phyloP scores from a whole-genome alignment of 2,797 vertebrate genomes.

The Xiphorhynchus erythropygius region DNA sequence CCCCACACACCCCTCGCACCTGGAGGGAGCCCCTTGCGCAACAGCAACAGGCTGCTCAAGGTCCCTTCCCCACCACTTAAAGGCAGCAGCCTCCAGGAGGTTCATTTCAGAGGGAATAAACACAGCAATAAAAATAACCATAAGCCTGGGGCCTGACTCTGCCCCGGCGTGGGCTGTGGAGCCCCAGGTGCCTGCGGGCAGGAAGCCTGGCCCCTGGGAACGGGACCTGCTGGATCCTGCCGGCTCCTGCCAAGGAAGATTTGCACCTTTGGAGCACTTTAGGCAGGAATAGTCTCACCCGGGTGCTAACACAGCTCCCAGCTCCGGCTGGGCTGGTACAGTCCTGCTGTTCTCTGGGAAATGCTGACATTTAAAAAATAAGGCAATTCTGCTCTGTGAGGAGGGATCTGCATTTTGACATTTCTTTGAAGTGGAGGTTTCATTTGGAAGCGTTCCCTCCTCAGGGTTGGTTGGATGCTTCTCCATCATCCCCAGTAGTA shows the following conservation, averaged over 20 bases:
- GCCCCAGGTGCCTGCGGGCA: not conserved
- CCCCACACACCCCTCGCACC: not conserved
- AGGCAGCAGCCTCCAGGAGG: conserved; percentile 18
- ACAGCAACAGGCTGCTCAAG: not conserved
- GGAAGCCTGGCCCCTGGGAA: not conserved
- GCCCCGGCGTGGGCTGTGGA: not conserved
- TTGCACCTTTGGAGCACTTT: not conserved
- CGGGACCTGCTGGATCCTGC: not conserved
- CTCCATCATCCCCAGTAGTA: not conserved
- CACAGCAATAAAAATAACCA: conserved; percentile 52
- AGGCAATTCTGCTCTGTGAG: not conserved
- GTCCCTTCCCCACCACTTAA: not conserved
- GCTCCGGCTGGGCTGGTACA: not conserved
- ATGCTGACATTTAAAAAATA: not conserved
- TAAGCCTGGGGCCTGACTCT: not conserved
- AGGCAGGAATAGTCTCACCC: not conserved
- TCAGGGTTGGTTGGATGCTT: not conserved
- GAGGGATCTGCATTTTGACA: not conserved
- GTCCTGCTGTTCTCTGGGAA: not conserved
- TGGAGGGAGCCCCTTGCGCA: not conserved
- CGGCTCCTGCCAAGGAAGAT: not conserved
- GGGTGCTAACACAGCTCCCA: not conserved
- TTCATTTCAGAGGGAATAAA: conserved; percentile 55
- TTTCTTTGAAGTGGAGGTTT: conserved; percentile 7
- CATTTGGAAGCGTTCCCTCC: not conserved